Percentiles rank a stretch among this genome's conserved stretches.
These are phyloP conservation scores for Tetrao urogallus DNA, from an alignment of 2,113 vertebrate genomes.

Conservation along the genomic window DNA sequence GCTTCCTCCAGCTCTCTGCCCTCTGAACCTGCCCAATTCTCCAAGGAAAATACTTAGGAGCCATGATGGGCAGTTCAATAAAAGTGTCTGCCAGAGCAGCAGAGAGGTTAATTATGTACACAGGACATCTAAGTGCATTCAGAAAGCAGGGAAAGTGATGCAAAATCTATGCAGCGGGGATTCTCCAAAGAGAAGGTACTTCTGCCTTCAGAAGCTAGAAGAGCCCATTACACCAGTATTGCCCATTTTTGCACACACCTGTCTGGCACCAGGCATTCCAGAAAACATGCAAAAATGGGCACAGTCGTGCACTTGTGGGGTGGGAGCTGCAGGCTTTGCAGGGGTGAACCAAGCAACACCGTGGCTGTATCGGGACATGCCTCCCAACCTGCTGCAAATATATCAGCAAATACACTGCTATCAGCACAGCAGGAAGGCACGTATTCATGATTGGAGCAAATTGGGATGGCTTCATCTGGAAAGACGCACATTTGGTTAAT, in stretches of 20 bases:
- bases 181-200: neutral
- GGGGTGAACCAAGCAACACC: neutral
- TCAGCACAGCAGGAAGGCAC: neutral
- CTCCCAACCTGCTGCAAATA: neutral
- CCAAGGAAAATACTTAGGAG: constrained; percentile 50
- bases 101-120: constrained; percentile 14
- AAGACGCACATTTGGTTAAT: neutral
- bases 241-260: neutral
- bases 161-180: rapidly evolving
- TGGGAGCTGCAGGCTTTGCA: neutral
- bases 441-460: rapidly evolving
- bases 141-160: neutral
- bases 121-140: constrained; percentile 34
- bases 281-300: neutral
- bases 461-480: neutral
- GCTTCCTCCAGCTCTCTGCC: constrained; percentile 60
- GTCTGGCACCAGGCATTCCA: rapidly evolving
- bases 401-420: neutral
- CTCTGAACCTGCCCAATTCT: constrained; percentile 68
- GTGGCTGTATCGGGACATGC: neutral
- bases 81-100: constrained; percentile 32
- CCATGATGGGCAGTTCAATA: constrained; percentile 56
- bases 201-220: neutral
- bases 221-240: neutral
- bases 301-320: rapidly evolving